Base-by-base conservation (phyloP, 2,113 vertebrate genomes). In the Ochotona princeps region DNA sequence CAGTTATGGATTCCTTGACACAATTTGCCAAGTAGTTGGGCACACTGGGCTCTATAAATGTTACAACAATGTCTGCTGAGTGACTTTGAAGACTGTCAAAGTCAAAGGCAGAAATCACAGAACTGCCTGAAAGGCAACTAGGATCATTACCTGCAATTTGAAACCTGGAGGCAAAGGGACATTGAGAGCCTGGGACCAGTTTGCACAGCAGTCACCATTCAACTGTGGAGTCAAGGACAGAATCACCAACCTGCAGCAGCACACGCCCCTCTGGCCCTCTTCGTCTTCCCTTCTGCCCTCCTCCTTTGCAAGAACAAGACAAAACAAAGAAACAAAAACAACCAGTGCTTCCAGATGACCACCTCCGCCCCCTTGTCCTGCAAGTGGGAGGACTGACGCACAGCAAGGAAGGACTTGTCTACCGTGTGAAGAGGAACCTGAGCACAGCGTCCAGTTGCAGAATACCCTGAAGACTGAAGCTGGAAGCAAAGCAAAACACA, bases 51-150 rank as follows among this genome's bases (percentile, higher is more conserved):
- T 85, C 30, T 9, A 6, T 72, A 82, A 90, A 83, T 93, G 83
- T 87, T 92, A 94, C 85, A 85, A 88, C 14, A 9, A 10, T 92
- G 89, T 93, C 89, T 93, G 81, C 87, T 0, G 1, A 82, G 38
- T 89, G 76, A 67, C 94, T 94, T 90, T 97, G 95, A 94, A 93
- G 83, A 85, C 44, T 28, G 91, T 88, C 95, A 94, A 95, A 96
- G 92, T 7, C 91, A 96, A 93, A 87, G 87, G 89, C 86, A 97
- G 88, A 94, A 93, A 73, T 90, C 69, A 93, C 73, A 84, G 85
- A 94, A 74, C 63, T 30, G 13, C 73, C 73, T 73, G 63, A 89
- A 94, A 96, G 81, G 81, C 84, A 75, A 60, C 35, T 54, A 89
- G 89, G 83, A 93, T 93, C 84, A 89, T 95, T 92, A 94, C 81